Evolutionary conservation across 2,113 vertebrate species (phyloP).

Genomic region (Bostrychus sinensis): DNA sequence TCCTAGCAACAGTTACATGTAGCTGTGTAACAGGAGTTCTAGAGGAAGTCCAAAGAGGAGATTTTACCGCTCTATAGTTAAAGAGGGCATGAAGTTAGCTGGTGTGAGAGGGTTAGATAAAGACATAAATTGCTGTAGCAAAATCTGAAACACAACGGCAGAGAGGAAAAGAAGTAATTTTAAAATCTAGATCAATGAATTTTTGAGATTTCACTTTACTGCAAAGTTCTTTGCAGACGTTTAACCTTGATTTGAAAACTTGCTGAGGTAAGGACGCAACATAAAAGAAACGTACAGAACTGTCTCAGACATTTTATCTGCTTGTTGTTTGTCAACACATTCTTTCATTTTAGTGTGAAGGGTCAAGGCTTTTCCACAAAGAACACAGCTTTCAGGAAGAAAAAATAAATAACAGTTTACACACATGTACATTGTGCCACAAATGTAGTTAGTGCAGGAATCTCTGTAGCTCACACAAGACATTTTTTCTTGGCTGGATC

Average conservation of each 20-base stretch:
- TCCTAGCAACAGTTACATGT: too few relatives aligned
- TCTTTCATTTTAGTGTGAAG: conserved; percentile 20
- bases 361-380: conserved; percentile 20
- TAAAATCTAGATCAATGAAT: too few relatives aligned
- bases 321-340: neutral
- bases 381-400: conserved; percentile 13
- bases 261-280: neutral
- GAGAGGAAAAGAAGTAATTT: too few relatives aligned
- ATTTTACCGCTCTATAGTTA: too few relatives aligned
- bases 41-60: too few relatives aligned
- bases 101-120: too few relatives aligned
- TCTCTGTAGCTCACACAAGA: neutral
- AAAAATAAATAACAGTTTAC: neutral
- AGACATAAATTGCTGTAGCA: too few relatives aligned
- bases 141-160: too few relatives aligned
- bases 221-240: too few relatives aligned
- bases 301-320: neutral
- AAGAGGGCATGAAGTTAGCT: too few relatives aligned
- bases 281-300: neutral
- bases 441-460: conserved; percentile 1
- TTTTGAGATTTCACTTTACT: neutral
- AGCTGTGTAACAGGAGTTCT: too few relatives aligned
- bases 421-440: neutral
- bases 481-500: conserved; percentile 2
- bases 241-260: neutral